Evolutionary conservation across 2,797 vertebrate genomes (phyloP).

Genomic region (Yasuhikotakia modesta): DNA sequence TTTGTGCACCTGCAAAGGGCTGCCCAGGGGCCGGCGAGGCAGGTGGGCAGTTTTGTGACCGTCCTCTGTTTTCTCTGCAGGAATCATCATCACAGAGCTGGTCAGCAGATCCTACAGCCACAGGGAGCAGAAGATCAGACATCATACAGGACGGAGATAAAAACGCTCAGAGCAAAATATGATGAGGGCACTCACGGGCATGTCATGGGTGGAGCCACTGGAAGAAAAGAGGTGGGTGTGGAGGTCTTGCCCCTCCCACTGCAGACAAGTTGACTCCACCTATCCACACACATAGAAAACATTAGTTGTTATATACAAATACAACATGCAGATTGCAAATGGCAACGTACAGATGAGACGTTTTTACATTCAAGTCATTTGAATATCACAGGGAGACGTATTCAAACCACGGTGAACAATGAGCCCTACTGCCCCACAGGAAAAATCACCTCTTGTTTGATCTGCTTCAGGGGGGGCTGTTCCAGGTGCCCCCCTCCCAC

Average conservation of each 20-base stretch:
- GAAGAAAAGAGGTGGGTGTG: constrained; percentile 90
- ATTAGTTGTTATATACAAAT: constrained; percentile 28
- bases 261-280: constrained; percentile 91
- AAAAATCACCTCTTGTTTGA: constrained; percentile 91
- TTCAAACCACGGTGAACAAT: constrained; percentile 23
- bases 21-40: constrained; percentile 76
- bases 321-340: constrained; percentile 6
- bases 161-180: background rate
- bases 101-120: constrained; percentile 86
- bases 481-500: constrained; percentile 79
- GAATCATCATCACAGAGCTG: constrained; percentile 88
- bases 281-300: constrained; percentile 65
- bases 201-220: constrained; percentile 78
- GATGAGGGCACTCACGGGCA: constrained; percentile 82
- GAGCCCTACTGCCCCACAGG: background rate
- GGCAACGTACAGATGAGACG: constrained; percentile 15
- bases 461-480: constrained; percentile 91
- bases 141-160: background rate
- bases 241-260: constrained; percentile 90
- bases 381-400: constrained; percentile 40
- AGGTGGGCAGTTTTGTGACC: constrained; percentile 84
- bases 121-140: constrained; percentile 32
- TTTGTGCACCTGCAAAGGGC: constrained; percentile 77
- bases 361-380: constrained; percentile 31
- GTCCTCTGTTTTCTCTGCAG: constrained; percentile 83